Evolutionary conservation across 2,797 vertebrate species (phyloP).

Genomic region (Sebastes oblongus): DNA sequence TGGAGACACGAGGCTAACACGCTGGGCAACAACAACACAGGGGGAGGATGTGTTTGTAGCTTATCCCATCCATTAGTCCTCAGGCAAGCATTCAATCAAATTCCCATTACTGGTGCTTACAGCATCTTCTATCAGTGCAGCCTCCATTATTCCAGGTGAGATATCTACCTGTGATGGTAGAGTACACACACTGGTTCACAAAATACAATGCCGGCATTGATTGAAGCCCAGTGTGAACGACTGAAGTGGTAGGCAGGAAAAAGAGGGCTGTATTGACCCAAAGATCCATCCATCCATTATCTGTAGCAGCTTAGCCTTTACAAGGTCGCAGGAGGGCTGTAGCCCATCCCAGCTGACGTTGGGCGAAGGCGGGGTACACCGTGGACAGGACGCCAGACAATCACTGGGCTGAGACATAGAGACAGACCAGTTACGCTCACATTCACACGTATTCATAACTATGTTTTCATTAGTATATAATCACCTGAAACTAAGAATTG

Average conservation of each 20-base stretch:
- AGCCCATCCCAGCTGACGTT: too few species aligned
- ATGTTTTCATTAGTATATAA: too few species aligned
- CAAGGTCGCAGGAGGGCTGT: too few species aligned
- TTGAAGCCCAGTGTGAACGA: background rate
- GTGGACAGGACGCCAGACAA: too few species aligned
- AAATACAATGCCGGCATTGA: background rate
- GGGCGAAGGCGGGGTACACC: too few species aligned
- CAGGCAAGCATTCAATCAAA: constrained; percentile 8
- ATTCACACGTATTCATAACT: too few species aligned
- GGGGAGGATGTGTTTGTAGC: background rate
- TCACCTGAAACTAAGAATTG: too few species aligned
- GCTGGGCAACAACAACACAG: background rate
- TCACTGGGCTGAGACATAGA: too few species aligned
- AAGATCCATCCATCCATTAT: background rate
- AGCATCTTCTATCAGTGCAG: background rate
- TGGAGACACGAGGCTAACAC: background rate
- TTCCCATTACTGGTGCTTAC: background rate
- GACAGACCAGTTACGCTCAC: too few species aligned
- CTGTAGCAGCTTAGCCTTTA: background rate
- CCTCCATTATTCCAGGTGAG: background rate
- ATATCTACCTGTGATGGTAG: background rate
- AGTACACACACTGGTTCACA: background rate
- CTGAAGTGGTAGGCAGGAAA: background rate
- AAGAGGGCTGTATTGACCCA: background rate
- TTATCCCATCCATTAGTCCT: background rate